Evolutionary conservation across 2,888 invertebrate genomes (phyloP).

Genomic region (Stenodema calcarata): DNA sequence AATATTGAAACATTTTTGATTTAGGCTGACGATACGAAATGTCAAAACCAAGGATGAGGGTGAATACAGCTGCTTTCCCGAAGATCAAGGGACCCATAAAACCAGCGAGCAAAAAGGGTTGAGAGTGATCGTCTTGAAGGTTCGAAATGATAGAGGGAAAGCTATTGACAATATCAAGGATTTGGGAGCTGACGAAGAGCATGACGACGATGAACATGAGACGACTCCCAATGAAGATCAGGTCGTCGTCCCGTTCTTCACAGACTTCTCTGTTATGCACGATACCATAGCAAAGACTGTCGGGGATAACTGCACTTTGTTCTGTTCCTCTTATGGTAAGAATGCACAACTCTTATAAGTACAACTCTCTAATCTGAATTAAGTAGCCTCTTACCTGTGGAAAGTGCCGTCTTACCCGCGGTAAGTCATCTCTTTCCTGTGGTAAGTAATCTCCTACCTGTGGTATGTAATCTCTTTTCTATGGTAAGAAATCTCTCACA

Average conservation of each 20-base stretch:
- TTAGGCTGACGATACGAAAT: conserved; percentile 61
- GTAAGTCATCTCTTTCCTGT: too few species aligned
- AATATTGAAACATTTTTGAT: neutral
- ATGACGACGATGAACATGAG: conserved; percentile 42
- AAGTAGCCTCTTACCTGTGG: too few species aligned
- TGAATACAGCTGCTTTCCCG: conserved; percentile 62
- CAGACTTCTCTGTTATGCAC: conserved; percentile 49
- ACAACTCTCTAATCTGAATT: too few species aligned
- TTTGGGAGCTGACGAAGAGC: conserved; percentile 6
- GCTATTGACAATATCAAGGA: conserved; percentile 7
- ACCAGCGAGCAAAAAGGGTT: conserved; percentile 32
- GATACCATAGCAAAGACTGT: conserved; percentile 49
- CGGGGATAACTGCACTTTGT: conserved; percentile 44
- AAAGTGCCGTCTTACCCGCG: too few species aligned
- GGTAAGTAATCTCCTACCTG: too few species aligned
- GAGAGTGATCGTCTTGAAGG: conserved; percentile 10
- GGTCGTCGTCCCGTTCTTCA: conserved; percentile 46
- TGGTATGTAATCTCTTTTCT: too few species aligned
- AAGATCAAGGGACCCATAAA: conserved; percentile 44
- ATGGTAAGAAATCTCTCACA: too few species aligned
- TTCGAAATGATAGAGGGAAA: conserved; percentile 24
- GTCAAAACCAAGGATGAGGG: conserved; percentile 65
- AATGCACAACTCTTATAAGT: conserved; percentile 26
- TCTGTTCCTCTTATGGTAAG: conserved; percentile 54
- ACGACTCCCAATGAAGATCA: conserved; percentile 43